phyloP scores from a whole-genome alignment of 2,888 invertebrate genomes.

The Spialia ferax region DNA sequence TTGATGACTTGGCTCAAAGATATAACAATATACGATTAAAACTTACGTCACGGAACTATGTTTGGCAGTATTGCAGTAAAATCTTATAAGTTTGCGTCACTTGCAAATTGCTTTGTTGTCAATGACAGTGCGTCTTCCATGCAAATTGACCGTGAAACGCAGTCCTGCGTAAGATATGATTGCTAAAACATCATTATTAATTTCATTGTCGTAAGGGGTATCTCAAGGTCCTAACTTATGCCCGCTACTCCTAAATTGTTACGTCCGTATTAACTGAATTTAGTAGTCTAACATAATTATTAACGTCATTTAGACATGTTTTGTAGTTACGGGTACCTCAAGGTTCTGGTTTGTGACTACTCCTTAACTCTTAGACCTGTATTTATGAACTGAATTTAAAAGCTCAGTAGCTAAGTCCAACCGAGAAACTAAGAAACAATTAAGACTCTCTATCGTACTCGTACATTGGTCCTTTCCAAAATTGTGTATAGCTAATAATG shows the following conservation, averaged over 20 bases:
- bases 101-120: constrained; percentile 21
- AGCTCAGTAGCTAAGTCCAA: too few relatives aligned
- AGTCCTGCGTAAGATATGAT: constrained; percentile 32
- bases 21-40: constrained; percentile 51
- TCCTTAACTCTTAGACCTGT: too few relatives aligned
- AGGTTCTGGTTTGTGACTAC: too few relatives aligned
- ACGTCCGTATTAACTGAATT: too few relatives aligned
- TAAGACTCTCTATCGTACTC: too few relatives aligned
- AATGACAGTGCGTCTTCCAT: constrained; percentile 21
- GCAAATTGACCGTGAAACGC: constrained; percentile 33
- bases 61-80: constrained; percentile 47
- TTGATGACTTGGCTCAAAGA: constrained; percentile 23
- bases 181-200: not conserved
- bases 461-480: too few relatives aligned
- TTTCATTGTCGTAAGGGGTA: not conserved
- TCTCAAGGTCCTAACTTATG: not conserved
- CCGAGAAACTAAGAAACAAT: too few relatives aligned
- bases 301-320: too few relatives aligned
- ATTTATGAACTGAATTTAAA: too few relatives aligned
- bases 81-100: constrained; percentile 30
- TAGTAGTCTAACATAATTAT: too few relatives aligned
- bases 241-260: not conserved
- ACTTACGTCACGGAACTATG: constrained; percentile 51
- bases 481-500: too few relatives aligned
- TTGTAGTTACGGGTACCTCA: too few relatives aligned